Evolutionary conservation across 2,113 vertebrate genomes (phyloP).

Genomic region (Calidris pygmaea): DNA sequence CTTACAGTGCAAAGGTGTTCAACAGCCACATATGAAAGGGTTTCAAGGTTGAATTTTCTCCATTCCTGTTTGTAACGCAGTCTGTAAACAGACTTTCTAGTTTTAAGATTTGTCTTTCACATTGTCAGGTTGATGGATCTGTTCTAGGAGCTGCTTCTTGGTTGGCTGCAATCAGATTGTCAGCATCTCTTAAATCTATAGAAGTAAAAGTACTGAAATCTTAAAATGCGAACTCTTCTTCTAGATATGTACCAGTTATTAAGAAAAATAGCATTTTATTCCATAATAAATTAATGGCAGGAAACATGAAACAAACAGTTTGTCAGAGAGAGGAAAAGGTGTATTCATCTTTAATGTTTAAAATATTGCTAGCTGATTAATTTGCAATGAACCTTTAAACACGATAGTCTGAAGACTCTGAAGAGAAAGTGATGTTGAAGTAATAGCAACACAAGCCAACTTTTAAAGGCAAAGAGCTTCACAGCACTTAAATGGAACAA

Average conservation of each 20-base stretch:
- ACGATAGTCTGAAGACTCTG: neutral
- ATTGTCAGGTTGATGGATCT: neutral
- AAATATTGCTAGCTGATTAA: neutral
- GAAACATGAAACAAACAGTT: neutral
- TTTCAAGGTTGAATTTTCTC: neutral
- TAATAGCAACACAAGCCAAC: neutral
- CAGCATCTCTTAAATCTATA: neutral
- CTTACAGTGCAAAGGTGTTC: neutral
- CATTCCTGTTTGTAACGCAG: neutral
- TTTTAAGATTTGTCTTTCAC: neutral
- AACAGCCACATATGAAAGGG: neutral
- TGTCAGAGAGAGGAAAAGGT: neutral
- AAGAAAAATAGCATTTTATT: neutral
- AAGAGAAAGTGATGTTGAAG: neutral
- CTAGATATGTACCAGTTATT: neutral
- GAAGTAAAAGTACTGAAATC: neutral
- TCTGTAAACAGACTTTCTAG: neutral
- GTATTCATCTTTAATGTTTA: neutral
- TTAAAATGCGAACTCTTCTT: neutral
- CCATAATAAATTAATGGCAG: neutral
- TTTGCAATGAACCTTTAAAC: neutral
- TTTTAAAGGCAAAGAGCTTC: neutral
- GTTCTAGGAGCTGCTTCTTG: neutral
- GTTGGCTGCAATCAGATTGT: neutral
- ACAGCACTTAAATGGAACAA: neutral